Base-by-base conservation (phyloP, 2,888 invertebrate species). In the Candidula unifasciata region DNA sequence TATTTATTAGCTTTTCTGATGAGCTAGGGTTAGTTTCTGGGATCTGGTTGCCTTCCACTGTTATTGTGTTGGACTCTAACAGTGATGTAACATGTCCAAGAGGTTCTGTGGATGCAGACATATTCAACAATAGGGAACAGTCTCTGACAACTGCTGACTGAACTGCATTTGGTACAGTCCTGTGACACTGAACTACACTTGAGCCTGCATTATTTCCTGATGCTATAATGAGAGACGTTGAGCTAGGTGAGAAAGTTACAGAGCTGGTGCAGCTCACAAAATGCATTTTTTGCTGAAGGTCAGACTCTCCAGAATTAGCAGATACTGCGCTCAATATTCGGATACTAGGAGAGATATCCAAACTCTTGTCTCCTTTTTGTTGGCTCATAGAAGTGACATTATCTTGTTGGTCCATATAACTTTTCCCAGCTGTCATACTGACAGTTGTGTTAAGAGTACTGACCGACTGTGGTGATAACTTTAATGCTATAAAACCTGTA, bases 21-120 rank as follows among this genome's bases (percentile, higher is more conserved):
- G 81, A 24, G n/a, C 64, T 24, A 18, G 57, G 52, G 24, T 52
- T 57, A 60, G 27, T 78, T 30, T 54, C 71, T 16, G 27, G 27
- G 24, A 10, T 76, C 5, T 37, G 80, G 18, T 80, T 76, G 37
- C 76, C 79, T 27, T 44, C 68, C 35, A 74, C 18, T 33, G 87
- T 89, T 0, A 89, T 84, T n/a, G 90, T 89, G 82, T 89, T 89
- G 10, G 91, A 89, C 79, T 90, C 90, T 21, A 92, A 80, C 16
- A 92, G 84, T 0, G 91, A 92, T 24, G 91, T 89, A 10, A 91
- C 91, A 82, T 90, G 89, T 5, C 92, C 92, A 5, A 91, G 86
- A 18, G 91, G 89, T 78, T 92, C 91, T 10, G 87, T 86, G 24
- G 85, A 77, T 44, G 85, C 74, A 6, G 87, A 73, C 18, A 85